Base-by-base conservation (phyloP, 2,113 vertebrate genomes). In the Tretioscincus oriximinensis region DNA sequence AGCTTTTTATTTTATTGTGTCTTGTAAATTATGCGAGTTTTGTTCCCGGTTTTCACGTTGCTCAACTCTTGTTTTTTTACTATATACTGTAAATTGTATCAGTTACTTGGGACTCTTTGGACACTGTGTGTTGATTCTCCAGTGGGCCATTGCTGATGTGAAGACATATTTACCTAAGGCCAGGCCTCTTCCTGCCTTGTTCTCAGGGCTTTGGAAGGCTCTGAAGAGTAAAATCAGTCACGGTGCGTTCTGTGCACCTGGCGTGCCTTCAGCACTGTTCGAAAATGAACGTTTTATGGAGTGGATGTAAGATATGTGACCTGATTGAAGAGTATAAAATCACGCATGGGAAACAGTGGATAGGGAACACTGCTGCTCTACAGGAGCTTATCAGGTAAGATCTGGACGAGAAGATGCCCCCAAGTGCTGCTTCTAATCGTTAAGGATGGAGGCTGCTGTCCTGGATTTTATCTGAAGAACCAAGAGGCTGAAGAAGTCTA, bases 1-100 rank as follows among this genome's bases (percentile, higher is more conserved):
- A 75, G 41, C 47, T 65, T 1, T 41, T 69, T 84, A 41, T 41
- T 2, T 73, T 83, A 28, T 75, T 77, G 2, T 80, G 3, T 70
- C 14, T 81, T 81, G 26, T 51, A 85, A 66, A 73, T 63, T 82
- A 1, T 77, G 7, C 21, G 75, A 26, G 26, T 72, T 73, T 80
- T 35, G 60, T 77, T 54, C 60, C 67, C 82, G 6, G 51, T 69
- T 84, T 67, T 77, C 74, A 21, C 47, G 47, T 78, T 78, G 41
- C 20, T 84, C 7, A 75, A 41, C 29, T 65, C 1, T 72, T 67
- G 24, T 24, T 28, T 51, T 63, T 63, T 73, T 86, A 58, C 71
- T 78, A 20, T 76, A 5, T 61, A 31, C 76, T 75, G 31, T 68
- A 84, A 69, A 73, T 72, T 80, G 1, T 80, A 6, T 22, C 75